These are phyloP conservation scores for Hydractinia echinata DNA, from an alignment of 30 jellyfish, hydroid and myxozoan genomes.

Conservation along the genomic window DNA sequence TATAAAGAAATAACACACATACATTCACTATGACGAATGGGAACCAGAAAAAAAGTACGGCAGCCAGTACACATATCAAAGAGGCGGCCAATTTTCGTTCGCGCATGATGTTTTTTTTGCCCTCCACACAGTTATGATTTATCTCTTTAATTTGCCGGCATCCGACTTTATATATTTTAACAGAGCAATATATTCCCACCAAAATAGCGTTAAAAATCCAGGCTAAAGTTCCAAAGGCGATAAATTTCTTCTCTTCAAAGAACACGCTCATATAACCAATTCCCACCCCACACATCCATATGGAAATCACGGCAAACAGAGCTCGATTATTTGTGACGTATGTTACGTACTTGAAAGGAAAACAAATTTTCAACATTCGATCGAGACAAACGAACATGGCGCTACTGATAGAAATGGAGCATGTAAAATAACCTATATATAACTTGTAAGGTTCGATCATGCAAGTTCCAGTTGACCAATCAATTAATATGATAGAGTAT, in stretches of 20 bases:
- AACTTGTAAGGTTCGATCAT: background rate
- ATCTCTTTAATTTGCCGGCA: slow-evolving; percentile 8
- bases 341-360: slow-evolving; percentile 11
- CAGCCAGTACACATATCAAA: slow-evolving; percentile 6
- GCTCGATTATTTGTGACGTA: slow-evolving; percentile 16
- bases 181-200: background rate
- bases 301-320: background rate
- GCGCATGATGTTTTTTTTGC: background rate
- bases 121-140: background rate
- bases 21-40: slow-evolving; percentile 7
- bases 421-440: slow-evolving; percentile 5
- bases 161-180: slow-evolving; percentile 13
- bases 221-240: slow-evolving; percentile 14
- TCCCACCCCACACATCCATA: slow-evolving; percentile 6
- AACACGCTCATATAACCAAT: background rate
- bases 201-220: background rate
- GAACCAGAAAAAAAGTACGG: slow-evolving; percentile 4
- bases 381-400: slow-evolving; percentile 20
- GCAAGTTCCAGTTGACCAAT: slow-evolving; percentile 19
- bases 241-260: background rate
- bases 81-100: slow-evolving; percentile 17
- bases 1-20: background rate
- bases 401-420: slow-evolving; percentile 15
- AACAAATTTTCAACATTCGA: background rate
- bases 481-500: slow-evolving; percentile 2